phyloP scores from a whole-genome alignment of 2,797 vertebrate genomes.

The Rhinichthys osculus region DNA sequence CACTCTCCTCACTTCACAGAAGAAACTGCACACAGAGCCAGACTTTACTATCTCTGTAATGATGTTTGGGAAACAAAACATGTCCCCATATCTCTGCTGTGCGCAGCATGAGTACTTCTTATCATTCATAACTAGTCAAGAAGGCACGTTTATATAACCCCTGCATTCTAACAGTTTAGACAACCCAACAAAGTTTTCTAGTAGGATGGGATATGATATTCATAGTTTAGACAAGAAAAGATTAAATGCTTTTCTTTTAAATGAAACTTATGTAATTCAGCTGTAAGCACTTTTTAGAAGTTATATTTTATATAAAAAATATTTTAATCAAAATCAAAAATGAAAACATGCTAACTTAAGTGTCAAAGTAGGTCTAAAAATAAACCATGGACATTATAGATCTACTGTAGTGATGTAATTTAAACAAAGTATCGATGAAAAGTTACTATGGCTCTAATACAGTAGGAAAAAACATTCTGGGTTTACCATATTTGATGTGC shows the following conservation, averaged over 20 bases:
- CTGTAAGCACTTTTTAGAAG: background rate
- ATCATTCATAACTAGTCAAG: slow-evolving; percentile 15
- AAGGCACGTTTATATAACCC: slow-evolving; percentile 32
- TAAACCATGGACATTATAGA: background rate
- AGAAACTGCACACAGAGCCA: slow-evolving; percentile 15
- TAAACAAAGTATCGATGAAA: background rate
- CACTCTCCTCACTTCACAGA: slow-evolving; percentile 30
- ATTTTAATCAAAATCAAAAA: background rate
- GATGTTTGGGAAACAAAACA: slow-evolving; percentile 31
- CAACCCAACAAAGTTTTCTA: background rate
- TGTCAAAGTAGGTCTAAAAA: background rate
- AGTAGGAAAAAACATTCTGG: background rate
- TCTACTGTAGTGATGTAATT: background rate
- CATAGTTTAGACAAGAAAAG: background rate
- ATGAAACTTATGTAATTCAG: background rate
- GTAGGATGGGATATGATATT: background rate
- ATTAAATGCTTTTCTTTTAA: background rate
- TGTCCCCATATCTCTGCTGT: slow-evolving; percentile 22
- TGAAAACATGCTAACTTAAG: background rate
- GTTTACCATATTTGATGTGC: background rate
- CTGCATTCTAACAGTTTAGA: background rate
- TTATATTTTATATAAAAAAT: background rate
- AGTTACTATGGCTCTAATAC: background rate
- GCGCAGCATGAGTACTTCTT: background rate
- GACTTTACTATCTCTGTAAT: slow-evolving; percentile 25